Evolutionary conservation across 2,888 invertebrate species (phyloP).

Genomic region (Vanessa cardui): DNA sequence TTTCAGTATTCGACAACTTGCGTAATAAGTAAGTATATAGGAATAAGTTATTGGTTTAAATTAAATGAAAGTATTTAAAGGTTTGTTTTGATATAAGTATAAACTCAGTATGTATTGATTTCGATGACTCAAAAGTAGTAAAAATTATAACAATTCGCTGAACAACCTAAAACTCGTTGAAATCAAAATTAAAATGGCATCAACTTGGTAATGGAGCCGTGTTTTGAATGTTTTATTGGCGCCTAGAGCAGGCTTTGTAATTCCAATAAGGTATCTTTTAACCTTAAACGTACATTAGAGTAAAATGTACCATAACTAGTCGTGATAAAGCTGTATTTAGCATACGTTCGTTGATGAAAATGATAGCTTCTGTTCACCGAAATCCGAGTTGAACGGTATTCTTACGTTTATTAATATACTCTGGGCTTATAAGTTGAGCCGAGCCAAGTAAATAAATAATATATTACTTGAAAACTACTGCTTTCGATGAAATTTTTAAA

Average conservation of each 20-base stretch:
- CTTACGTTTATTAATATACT: slow-evolving; percentile 51
- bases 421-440: slow-evolving; percentile 45
- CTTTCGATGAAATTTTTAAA: not conserved
- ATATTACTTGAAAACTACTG: slow-evolving; percentile 8
- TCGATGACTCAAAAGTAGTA: not conserved
- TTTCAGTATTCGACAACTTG: no score
- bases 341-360: not conserved
- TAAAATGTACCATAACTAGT: slow-evolving; percentile 4
- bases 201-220: slow-evolving; percentile 61
- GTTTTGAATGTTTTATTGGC: slow-evolving; percentile 69
- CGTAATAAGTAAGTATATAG: no score
- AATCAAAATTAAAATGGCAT: slow-evolving; percentile 39
- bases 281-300: slow-evolving; percentile 8
- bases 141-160: slow-evolving; percentile 3
- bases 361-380: slow-evolving; percentile 28
- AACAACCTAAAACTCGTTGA: slow-evolving; percentile 21
- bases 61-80: no score
- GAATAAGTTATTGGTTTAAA: no score
- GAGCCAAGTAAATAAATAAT: slow-evolving; percentile 32
- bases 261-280: slow-evolving; percentile 56
- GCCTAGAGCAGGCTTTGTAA: slow-evolving; percentile 59
- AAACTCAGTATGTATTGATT: not conserved
- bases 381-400: slow-evolving; percentile 39
- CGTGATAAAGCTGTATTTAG: slow-evolving; percentile 12
- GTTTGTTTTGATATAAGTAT: no score